phyloP scores from a whole-genome alignment of 64 coral and sea anemone genomes.

The Montipora efflorescens region DNA sequence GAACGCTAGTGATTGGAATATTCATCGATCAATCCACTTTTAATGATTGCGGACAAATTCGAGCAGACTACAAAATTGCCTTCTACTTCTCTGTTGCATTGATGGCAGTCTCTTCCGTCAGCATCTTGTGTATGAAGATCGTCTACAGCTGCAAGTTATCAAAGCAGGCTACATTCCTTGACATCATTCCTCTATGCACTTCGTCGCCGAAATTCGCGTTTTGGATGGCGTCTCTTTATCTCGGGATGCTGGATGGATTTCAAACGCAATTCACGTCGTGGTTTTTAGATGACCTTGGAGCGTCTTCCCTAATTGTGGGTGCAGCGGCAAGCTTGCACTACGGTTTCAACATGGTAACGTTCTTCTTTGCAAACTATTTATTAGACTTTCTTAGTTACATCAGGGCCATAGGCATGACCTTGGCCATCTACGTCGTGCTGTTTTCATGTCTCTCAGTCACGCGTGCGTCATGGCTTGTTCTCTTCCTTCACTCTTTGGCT shows the following conservation, averaged over 20 bases:
- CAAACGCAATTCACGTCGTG: constrained; percentile 50
- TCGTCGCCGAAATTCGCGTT: constrained; percentile 36
- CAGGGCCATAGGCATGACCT: background rate
- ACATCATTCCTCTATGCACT: background rate
- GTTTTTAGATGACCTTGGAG: constrained; percentile 57
- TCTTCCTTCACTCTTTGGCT: no score
- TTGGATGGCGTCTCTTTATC: constrained; percentile 32
- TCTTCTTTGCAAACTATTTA: constrained; percentile 12
- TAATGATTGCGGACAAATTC: constrained; percentile 17
- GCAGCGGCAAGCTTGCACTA: constrained; percentile 9
- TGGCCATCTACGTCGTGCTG: no score
- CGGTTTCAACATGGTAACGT: background rate
- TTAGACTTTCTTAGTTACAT: constrained; percentile 34
- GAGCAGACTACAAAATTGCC: background rate
- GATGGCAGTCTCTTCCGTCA: background rate
- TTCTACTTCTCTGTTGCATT: constrained; percentile 53
- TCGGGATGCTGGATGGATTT: constrained; percentile 63
- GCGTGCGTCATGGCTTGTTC: no score
- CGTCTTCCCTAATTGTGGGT: background rate
- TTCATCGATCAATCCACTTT: constrained; percentile 14
- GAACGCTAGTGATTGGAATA: background rate
- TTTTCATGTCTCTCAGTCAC: no score
- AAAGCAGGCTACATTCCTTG: background rate
- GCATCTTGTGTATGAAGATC: constrained; percentile 2
- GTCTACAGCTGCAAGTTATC: background rate